Conservation (phyloP, 2,113 vertebrate species). For the Furnarius figulus region DNA sequence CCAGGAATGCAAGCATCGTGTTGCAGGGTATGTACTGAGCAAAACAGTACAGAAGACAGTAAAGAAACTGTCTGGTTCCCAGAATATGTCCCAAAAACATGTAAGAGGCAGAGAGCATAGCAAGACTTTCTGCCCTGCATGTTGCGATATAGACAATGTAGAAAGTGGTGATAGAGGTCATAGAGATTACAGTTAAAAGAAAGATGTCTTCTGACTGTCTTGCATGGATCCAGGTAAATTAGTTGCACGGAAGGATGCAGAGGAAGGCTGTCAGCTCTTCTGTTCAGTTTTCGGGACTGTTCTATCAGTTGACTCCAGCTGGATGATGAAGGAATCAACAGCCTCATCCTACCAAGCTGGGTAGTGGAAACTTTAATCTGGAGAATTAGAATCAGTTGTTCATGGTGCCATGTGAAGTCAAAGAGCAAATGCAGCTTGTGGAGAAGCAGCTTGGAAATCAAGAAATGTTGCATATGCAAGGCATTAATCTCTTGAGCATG, state of each 20-base stretch:
- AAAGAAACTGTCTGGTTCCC: neutral
- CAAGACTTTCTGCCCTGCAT: neutral
- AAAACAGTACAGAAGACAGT: neutral
- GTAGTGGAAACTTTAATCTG: neutral
- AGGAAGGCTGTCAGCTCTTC: neutral
- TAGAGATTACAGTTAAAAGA: neutral
- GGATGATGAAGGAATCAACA: neutral
- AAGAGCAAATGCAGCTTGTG: neutral
- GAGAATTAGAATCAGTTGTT: neutral
- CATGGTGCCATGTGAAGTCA: neutral
- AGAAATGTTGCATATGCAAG: neutral
- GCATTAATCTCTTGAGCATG: neutral
- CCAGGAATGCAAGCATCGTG: neutral
- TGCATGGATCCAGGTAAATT: neutral
- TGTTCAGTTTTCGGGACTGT: neutral
- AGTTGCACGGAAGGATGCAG: neutral
- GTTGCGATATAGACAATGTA: neutral
- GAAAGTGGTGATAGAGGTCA: neutral
- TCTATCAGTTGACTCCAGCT: neutral
- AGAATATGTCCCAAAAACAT: neutral
- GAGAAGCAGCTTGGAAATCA: neutral
- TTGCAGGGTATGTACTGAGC: neutral
- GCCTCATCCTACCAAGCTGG: neutral
- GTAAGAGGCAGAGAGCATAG: neutral
- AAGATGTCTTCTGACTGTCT: neutral